Evolutionary conservation across 2,797 vertebrate genomes (phyloP), one percentile per base, ranked within the genome.

Genomic region (Euthynnus affinis): DNA sequence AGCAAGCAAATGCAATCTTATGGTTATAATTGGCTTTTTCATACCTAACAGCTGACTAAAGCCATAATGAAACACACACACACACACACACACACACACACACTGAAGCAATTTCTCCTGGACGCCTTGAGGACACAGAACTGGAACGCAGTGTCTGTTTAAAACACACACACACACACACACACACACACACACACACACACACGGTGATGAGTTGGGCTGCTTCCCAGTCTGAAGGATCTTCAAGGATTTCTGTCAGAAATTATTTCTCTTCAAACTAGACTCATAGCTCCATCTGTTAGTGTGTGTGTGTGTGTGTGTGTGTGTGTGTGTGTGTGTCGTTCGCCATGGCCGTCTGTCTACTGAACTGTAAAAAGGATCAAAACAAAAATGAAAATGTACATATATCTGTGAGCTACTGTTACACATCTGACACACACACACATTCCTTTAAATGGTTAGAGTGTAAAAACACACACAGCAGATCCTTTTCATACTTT

Each of bases 241-340:
- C 76, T 86, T 88, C 84, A 88, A 86, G 82, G 76, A 84, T 88
- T 82, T 84, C 76, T 86, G 80, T 82, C 84, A 86, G 74, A 86
- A 86, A 84, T 86, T 70, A 84, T 82, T 84, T 80, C 75, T 86
- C 78, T 86, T 86, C 81, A 80, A 78, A 86, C 56, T 40, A 5
- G 66, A 78, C 81, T 72, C 76, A 59, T 69, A 58, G 69, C 69
- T 83, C 78, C 80, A 81, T 85, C 83, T 87, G 76, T 79, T 73
- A 44, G 53, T 27, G 61, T 59, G 68, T 61, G 71, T 25, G 61
- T 55, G 48, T 40, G 65, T 42, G 67, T 55, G 64, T 66, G 53
- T 74, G 25, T 64, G 34, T 58, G 49, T 34, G 22, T 58, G 58
- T 32, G 61, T 51, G 52, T 6, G 5, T 49, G 6, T 48, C 27